phyloP scores from a whole-genome alignment of 2,797 vertebrate genomes.

The Notolabrus celidotus region DNA sequence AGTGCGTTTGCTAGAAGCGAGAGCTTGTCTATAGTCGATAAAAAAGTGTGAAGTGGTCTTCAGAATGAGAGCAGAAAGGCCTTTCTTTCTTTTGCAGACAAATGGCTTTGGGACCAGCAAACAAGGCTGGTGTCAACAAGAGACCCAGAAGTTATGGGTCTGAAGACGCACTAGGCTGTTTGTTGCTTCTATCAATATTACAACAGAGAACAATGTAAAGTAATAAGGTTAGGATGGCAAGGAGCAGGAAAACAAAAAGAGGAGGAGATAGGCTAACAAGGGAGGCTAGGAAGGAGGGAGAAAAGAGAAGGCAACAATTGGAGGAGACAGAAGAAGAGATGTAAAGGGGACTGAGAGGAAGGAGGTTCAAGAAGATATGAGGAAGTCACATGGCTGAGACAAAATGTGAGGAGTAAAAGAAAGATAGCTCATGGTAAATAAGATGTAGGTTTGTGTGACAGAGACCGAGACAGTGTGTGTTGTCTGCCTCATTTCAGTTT shows the following conservation, averaged over 20 bases:
- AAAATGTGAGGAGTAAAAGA: not conserved
- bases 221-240: slow-evolving; percentile 1
- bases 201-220: not conserved
- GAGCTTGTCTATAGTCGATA: too few species aligned
- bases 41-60: not conserved
- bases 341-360: not conserved
- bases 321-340: slow-evolving; percentile 5
- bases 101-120: not conserved
- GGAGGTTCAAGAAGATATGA: not conserved
- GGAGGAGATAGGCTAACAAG: not conserved
- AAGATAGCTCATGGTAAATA: slow-evolving; percentile 15
- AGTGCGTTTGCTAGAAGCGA: too few species aligned
- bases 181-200: not conserved
- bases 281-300: slow-evolving; percentile 17
- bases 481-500: slow-evolving; percentile 56
- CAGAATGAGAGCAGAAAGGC: not conserved
- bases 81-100: not conserved
- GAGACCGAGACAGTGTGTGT: slow-evolving; percentile 24
- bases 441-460: not conserved
- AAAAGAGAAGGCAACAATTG: slow-evolving; percentile 17
- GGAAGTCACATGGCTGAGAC: not conserved
- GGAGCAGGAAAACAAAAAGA: not conserved
- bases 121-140: not conserved
- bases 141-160: not conserved
- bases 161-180: not conserved